phyloP scores from a whole-genome alignment of 1,140 invertebrate genomes.

The Apolygus lucorum region DNA sequence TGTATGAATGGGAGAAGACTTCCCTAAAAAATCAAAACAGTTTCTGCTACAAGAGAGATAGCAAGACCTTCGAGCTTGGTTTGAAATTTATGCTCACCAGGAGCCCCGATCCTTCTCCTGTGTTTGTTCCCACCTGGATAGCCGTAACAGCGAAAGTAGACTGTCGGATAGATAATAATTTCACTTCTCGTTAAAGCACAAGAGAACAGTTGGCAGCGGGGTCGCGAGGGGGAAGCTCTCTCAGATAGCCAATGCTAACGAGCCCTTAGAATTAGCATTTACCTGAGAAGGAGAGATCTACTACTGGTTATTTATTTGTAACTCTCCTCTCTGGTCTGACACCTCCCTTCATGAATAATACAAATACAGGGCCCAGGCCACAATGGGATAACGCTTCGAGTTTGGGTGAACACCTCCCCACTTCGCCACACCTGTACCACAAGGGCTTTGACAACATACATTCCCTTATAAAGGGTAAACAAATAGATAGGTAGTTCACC shows the following conservation, averaged over 20 bases:
- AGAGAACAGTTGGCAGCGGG: not conserved
- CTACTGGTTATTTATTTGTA: constrained; percentile 17
- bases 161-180: not conserved
- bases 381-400: not conserved
- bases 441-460: too few species aligned
- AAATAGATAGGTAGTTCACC: too few species aligned
- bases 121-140: too few species aligned
- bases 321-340: constrained; percentile 7
- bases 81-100: too few species aligned
- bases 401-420: not conserved
- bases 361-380: not conserved
- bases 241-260: constrained; percentile 15
- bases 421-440: not conserved
- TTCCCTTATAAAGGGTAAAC: too few species aligned
- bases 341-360: constrained; percentile 16
- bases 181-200: constrained; percentile 7
- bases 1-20: too few species aligned
- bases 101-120: too few species aligned
- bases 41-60: too few species aligned
- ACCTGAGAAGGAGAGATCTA: constrained; percentile 16
- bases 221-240: not conserved
- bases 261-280: constrained; percentile 15
- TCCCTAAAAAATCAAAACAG: too few species aligned
- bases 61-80: too few species aligned
- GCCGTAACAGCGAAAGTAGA: too few species aligned